Percentiles rank a stretch among this genome's conserved stretches.
These are phyloP conservation scores for Platypus cylindrus DNA, from an alignment of 2,888 invertebrate species.

Conservation along the genomic window DNA sequence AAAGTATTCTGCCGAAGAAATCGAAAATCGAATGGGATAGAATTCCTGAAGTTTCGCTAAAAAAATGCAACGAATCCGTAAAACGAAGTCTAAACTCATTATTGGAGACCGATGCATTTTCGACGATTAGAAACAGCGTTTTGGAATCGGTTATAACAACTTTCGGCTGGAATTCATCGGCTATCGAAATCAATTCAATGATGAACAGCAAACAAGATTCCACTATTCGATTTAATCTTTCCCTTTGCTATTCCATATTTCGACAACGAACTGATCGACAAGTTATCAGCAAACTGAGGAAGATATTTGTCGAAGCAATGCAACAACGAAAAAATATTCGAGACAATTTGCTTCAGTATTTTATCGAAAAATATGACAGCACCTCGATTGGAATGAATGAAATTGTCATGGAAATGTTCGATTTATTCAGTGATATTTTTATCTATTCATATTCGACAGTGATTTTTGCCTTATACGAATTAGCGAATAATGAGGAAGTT, in stretches of 20 bases:
- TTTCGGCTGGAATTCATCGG: slow-evolving; percentile 15
- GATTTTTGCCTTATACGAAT: slow-evolving; percentile 18
- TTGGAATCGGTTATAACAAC: slow-evolving; percentile 12
- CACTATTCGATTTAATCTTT: slow-evolving; percentile 12
- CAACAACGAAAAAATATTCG: slow-evolving; percentile 16
- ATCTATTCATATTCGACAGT: slow-evolving; percentile 13
- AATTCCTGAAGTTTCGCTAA: slow-evolving; percentile 9
- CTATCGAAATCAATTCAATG: slow-evolving; percentile 9
- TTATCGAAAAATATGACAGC: slow-evolving; percentile 12
- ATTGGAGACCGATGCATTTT: slow-evolving; percentile 3
- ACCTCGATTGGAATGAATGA: slow-evolving; percentile 7
- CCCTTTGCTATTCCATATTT: slow-evolving; percentile 12
- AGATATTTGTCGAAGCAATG: slow-evolving; percentile 9
- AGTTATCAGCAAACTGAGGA: slow-evolving; percentile 6
- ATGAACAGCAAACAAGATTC: slow-evolving; percentile 10
- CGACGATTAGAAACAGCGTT: slow-evolving; percentile 8
- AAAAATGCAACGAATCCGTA: slow-evolving; percentile 9
- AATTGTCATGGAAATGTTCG: slow-evolving; percentile 11
- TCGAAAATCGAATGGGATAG: no score
- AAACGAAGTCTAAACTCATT: no score
- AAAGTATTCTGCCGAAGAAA: background rate
- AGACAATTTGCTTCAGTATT: slow-evolving; percentile 16
- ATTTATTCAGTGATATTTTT: slow-evolving; percentile 15
- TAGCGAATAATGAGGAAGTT: slow-evolving; percentile 17
- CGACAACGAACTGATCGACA: no score